These are phyloP conservation scores for Calephelis virginiensis DNA, from an alignment of 1,140 invertebrate genomes.

Conservation along the genomic window DNA sequence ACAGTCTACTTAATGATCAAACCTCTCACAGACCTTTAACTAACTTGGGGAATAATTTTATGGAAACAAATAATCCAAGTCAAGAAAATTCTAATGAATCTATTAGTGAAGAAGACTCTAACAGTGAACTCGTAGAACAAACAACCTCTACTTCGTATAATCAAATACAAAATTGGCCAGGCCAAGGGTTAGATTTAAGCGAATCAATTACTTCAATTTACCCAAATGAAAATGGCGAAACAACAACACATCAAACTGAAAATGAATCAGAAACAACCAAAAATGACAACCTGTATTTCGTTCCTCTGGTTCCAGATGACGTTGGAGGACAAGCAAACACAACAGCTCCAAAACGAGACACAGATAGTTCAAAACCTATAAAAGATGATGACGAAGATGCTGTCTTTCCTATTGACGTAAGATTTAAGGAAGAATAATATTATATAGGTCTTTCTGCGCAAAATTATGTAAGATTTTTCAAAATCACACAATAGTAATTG, in stretches of 20 bases:
- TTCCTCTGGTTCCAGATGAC: not conserved
- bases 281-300: not conserved
- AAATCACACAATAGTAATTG: too few species aligned
- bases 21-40: not conserved
- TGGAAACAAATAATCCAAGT: not conserved
- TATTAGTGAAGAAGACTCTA: not conserved
- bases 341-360: not conserved
- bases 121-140: not conserved
- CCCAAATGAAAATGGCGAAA: not conserved
- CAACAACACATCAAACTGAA: not conserved
- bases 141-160: not conserved
- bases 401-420: constrained; percentile 7
- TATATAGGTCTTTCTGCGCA: not conserved
- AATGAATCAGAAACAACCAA: not conserved
- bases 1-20: not conserved
- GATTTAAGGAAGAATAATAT: constrained; percentile 2
- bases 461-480: too few species aligned
- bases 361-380: not conserved
- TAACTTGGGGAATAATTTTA: not conserved
- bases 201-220: not conserved
- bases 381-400: constrained; percentile 7
- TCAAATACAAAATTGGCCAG: not conserved
- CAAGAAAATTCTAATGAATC: not conserved
- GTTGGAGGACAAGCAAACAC: not conserved
- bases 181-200: too few species aligned